Evolutionary conservation across 2,888 invertebrate genomes (phyloP).

Genomic region (Ennomos quercinarius): DNA sequence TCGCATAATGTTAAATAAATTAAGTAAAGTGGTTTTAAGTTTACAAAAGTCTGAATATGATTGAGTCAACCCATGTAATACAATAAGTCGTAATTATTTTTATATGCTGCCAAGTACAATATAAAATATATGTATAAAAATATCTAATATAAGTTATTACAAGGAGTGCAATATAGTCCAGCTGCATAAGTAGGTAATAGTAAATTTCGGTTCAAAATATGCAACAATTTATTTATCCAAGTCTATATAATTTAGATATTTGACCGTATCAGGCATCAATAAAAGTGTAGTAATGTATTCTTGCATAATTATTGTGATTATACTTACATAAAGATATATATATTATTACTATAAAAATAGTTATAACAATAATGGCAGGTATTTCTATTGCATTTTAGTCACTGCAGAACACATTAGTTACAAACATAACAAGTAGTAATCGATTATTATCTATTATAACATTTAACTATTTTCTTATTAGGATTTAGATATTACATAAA

Average conservation of each 20-base stretch:
- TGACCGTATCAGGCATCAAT: conserved; percentile 6
- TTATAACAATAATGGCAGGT: conserved; percentile 66
- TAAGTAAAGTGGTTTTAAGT: too few species aligned
- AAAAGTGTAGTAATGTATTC: conserved; percentile 17
- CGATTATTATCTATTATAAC: conserved; percentile 24
- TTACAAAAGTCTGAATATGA: neutral
- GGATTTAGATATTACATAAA: conserved; percentile 23
- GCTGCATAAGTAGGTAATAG: conserved; percentile 27
- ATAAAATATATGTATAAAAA: conserved; percentile 39
- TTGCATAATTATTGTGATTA: conserved; percentile 18
- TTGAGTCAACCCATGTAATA: conserved; percentile 22
- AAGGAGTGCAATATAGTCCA: conserved; percentile 35
- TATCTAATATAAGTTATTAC: conserved; percentile 34
- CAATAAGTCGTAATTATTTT: conserved; percentile 27
- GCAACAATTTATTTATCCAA: conserved; percentile 17
- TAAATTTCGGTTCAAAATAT: conserved; percentile 31
- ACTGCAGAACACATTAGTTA: conserved; percentile 72
- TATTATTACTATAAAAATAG: conserved; percentile 31
- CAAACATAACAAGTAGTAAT: conserved; percentile 46
- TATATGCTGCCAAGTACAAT: conserved; percentile 35
- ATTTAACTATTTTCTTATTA: conserved; percentile 24
- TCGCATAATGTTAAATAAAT: neutral
- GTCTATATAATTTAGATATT: conserved; percentile 19
- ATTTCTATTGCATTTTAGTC: conserved; percentile 73
- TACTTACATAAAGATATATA: conserved; percentile 29